Percentiles rank a stretch among this genome's conserved stretches.
Evolutionary conservation across 2,797 vertebrate species (phyloP).

Genomic region (Buceros bicornis): DNA sequence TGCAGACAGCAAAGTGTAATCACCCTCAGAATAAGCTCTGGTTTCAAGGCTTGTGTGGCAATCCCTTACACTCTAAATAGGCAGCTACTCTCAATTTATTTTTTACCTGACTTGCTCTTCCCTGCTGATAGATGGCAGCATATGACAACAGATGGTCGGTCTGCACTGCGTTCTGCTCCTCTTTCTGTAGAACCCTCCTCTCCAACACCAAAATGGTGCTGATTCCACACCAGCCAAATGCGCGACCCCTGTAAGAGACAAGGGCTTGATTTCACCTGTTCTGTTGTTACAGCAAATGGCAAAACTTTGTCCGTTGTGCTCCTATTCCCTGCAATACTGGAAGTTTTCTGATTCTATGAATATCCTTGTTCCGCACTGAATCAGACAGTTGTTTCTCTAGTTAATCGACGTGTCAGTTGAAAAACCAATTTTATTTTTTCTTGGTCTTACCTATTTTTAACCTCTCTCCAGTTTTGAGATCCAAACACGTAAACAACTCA

Average conservation of each 20-base stretch:
- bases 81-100: background rate
- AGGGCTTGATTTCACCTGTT: background rate
- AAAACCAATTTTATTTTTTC: background rate
- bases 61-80: background rate
- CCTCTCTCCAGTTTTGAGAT: background rate
- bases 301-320: background rate
- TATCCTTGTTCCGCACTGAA: background rate
- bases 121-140: constrained; percentile 77
- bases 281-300: background rate
- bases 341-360: background rate
- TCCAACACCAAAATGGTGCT: constrained; percentile 33
- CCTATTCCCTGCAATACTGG: background rate
- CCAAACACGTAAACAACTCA: background rate
- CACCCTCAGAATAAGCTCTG: background rate
- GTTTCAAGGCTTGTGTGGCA: background rate
- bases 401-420: rapidly evolving
- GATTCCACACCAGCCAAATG: background rate
- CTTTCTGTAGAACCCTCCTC: background rate
- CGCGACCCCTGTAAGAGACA: background rate
- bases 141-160: background rate
- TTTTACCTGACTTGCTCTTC: background rate
- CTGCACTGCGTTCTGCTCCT: background rate
- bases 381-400: background rate
- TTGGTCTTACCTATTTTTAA: background rate
- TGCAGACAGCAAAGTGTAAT: background rate